phyloP scores from a whole-genome alignment of 1,140 invertebrate species.

The Capitella teleta region DNA sequence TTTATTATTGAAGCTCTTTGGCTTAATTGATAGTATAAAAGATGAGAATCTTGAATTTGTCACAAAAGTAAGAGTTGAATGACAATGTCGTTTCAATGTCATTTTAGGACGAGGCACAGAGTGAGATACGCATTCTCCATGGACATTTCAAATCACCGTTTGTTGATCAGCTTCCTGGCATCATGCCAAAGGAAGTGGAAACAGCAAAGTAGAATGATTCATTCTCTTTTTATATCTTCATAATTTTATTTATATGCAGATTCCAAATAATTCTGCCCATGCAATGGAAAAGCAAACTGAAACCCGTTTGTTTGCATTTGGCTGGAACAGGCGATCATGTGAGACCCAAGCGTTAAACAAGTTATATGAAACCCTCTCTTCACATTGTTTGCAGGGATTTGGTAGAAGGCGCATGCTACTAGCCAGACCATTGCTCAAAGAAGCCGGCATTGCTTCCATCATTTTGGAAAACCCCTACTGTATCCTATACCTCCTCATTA shows the following conservation, averaged over 20 bases:
- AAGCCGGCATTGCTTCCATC: conserved; percentile 81
- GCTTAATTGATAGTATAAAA: no score
- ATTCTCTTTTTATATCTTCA: neutral
- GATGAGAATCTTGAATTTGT: no score
- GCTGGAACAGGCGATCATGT: conserved; percentile 98
- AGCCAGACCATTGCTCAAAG: conserved; percentile 79
- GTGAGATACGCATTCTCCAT: conserved; percentile 66
- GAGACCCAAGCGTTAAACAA: conserved; percentile 36
- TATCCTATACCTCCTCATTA: conserved; percentile 30
- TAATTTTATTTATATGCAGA: conserved; percentile 15
- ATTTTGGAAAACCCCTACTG: conserved; percentile 97
- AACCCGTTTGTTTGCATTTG: conserved; percentile 83
- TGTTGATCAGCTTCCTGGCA: conserved; percentile 64
- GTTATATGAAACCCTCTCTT: neutral
- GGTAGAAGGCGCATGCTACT: conserved; percentile 80
- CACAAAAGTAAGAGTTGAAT: no score
- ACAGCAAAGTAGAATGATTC: conserved; percentile 38
- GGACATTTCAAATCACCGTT: conserved; percentile 83
- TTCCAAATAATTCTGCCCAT: conserved; percentile 64
- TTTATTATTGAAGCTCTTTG: no score
- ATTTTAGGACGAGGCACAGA: conserved; percentile 63
- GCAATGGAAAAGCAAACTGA: conserved; percentile 57
- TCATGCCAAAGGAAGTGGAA: conserved; percentile 72
- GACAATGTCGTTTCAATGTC: no score
- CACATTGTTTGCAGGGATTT: conserved; percentile 59